Conservation (phyloP, 2,113 vertebrate species). For the Crotalus helleri region DNA sequence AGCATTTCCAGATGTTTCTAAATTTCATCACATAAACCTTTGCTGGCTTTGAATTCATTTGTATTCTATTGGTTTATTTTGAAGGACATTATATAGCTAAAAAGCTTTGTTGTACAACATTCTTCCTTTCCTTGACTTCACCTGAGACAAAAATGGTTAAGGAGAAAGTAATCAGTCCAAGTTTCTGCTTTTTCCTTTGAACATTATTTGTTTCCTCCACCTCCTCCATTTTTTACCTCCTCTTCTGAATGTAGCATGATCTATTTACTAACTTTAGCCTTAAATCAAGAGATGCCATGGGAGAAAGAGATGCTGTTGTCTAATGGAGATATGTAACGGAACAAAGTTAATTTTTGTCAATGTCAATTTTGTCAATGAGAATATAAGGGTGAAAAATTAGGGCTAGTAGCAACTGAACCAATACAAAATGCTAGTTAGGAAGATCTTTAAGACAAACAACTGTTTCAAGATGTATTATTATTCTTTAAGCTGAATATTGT, state of each 20-base stretch:
- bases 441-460: neutral
- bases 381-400: neutral
- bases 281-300: neutral
- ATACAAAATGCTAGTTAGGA: neutral
- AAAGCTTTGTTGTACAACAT: neutral
- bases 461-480: neutral
- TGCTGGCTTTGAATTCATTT: neutral
- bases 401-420: neutral
- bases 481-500: neutral
- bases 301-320: neutral
- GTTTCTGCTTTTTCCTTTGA: neutral
- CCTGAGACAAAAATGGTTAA: neutral
- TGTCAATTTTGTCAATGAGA: neutral
- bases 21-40: neutral
- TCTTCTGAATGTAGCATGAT: neutral
- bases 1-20: neutral
- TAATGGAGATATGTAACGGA: neutral
- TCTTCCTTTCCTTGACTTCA: neutral
- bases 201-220: neutral
- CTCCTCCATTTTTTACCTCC: neutral
- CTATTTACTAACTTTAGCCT: neutral
- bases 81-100: neutral
- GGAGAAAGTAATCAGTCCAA: neutral
- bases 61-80: neutral
- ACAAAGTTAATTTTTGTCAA: neutral